A percentile compares a stretch with the other conserved stretches of the same genome.
phyloP scores from a whole-genome alignment of 2,888 invertebrate species.

The Deilephila elpenor region DNA sequence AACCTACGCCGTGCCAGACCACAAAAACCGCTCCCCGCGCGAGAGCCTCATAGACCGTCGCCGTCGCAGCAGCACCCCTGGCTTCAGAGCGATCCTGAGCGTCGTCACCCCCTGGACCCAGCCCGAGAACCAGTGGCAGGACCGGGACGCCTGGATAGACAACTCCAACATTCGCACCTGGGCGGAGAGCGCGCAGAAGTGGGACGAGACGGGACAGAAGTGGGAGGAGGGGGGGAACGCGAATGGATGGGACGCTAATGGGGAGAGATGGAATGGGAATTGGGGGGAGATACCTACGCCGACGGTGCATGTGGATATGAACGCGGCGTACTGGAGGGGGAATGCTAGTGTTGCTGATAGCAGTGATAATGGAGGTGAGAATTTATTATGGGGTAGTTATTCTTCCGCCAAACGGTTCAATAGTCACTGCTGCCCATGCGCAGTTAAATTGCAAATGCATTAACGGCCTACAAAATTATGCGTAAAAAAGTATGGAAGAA shows the following conservation, averaged over 20 bases:
- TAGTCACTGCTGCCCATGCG: too few relatives aligned
- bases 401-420: too few relatives aligned
- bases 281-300: slow-evolving; percentile 78
- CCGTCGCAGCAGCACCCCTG: slow-evolving; percentile 73
- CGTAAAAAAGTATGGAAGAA: too few relatives aligned
- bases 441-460: too few relatives aligned
- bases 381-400: neutral
- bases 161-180: slow-evolving; percentile 70
- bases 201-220: slow-evolving; percentile 41
- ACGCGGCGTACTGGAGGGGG: slow-evolving; percentile 74
- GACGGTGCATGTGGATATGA: slow-evolving; percentile 77
- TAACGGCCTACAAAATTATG: too few relatives aligned
- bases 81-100: slow-evolving; percentile 69
- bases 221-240: slow-evolving; percentile 54
- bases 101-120: slow-evolving; percentile 57
- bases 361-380: slow-evolving; percentile 79
- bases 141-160: slow-evolving; percentile 72
- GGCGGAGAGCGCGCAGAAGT: slow-evolving; percentile 66
- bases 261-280: slow-evolving; percentile 64
- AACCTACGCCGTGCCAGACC: slow-evolving; percentile 78
- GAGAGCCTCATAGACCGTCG: slow-evolving; percentile 73
- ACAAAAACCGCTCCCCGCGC: slow-evolving; percentile 64
- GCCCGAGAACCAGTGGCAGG: slow-evolving; percentile 58
- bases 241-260: slow-evolving; percentile 64
- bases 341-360: slow-evolving; percentile 78